A percentile compares a stretch with the other conserved stretches of the same genome.
These are phyloP conservation scores for Cyprinodon brontotheroides DNA, from an alignment of 2,113 vertebrate genomes.

Conservation along the genomic window DNA sequence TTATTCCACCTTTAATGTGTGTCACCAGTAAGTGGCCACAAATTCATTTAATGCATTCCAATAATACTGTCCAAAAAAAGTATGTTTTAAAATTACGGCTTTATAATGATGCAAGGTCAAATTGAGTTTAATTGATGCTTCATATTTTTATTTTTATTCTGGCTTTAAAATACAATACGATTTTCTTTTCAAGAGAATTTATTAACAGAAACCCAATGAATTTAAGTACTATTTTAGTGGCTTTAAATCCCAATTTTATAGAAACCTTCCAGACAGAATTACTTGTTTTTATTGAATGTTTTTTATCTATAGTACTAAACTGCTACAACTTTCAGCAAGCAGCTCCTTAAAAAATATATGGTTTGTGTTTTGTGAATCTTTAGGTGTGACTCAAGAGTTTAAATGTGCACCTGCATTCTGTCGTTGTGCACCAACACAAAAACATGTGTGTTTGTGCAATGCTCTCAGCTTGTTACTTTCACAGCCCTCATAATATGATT, in stretches of 20 bases:
- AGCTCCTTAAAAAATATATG: neutral
- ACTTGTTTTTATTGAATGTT: neutral
- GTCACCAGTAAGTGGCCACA: neutral
- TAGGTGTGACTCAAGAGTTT: neutral
- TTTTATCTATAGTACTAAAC: neutral
- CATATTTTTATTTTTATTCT: too few species aligned
- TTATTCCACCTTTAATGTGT: neutral
- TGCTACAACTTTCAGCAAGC: neutral
- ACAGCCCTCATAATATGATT: constrained; percentile 10
- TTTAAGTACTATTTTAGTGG: too few species aligned
- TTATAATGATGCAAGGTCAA: too few species aligned
- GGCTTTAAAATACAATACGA: too few species aligned
- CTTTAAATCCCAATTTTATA: neutral
- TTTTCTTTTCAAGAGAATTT: too few species aligned
- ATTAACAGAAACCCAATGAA: too few species aligned
- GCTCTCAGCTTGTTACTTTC: constrained; percentile 13
- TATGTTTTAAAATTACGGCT: too few species aligned
- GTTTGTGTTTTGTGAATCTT: neutral
- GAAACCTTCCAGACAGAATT: neutral
- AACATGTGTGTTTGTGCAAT: constrained; percentile 19
- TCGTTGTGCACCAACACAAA: constrained; percentile 6
- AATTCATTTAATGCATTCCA: too few species aligned
- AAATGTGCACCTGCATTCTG: neutral
- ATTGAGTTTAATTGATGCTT: too few species aligned
- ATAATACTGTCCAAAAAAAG: too few species aligned